A percentile compares a stretch with the other conserved stretches of the same genome.
phyloP scores from a whole-genome alignment of 2,797 vertebrate genomes.

The Macropus fuliginosus region DNA sequence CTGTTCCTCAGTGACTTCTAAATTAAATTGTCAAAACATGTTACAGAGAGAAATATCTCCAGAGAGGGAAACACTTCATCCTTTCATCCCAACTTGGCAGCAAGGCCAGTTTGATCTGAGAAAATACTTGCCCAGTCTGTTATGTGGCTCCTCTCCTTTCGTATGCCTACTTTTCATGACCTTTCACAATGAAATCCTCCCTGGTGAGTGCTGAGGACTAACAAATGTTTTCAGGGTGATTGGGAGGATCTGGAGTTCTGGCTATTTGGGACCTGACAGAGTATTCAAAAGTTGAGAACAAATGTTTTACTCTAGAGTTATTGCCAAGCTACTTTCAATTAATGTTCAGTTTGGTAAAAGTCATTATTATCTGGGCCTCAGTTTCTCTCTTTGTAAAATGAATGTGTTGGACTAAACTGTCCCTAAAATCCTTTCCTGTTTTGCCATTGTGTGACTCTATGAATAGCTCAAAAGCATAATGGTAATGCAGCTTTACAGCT shows the following conservation, averaged over 20 bases:
- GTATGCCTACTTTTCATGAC: constrained; percentile 59
- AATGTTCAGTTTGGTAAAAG: not conserved
- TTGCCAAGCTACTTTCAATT: not conserved
- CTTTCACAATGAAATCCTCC: not conserved
- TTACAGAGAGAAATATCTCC: constrained; percentile 69
- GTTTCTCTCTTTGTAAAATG: not conserved
- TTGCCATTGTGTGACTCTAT: not conserved
- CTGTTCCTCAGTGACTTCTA: constrained; percentile 77
- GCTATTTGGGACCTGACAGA: not conserved
- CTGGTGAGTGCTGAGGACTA: not conserved
- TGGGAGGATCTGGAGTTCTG: not conserved
- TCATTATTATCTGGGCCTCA: not conserved
- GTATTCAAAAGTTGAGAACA: not conserved
- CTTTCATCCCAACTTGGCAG: constrained; percentile 65
- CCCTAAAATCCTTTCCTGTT: not conserved
- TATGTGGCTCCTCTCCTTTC: constrained; percentile 59
- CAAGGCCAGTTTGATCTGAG: constrained; percentile 52
- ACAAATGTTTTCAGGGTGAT: not conserved
- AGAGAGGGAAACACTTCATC: constrained; percentile 69
- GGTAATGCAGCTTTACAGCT: not conserved
- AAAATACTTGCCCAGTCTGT: constrained; percentile 70
- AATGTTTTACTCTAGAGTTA: not conserved
- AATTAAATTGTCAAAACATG: constrained; percentile 83
- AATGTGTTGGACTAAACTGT: not conserved
- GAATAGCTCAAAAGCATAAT: not conserved